Percentiles rank a stretch among this genome's conserved stretches.
Evolutionary conservation across 64 coral and sea anemone genomes (phyloP).

Genomic region (Montipora cactus): DNA sequence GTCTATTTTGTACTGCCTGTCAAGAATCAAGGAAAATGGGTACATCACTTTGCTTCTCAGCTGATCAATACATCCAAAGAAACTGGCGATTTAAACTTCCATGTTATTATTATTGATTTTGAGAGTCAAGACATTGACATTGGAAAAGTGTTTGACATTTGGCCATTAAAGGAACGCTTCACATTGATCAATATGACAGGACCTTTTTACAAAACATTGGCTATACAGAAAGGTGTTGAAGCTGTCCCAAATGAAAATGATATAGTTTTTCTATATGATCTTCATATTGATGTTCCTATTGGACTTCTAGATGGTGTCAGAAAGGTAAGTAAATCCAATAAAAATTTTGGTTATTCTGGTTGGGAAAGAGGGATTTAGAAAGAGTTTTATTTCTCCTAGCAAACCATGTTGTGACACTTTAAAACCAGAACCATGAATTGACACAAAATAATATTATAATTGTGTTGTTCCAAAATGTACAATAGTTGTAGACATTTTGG

Average conservation of each 20-base stretch:
- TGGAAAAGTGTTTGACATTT: constrained; percentile 2
- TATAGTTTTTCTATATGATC: constrained; percentile 56
- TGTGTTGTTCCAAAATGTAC: too few species aligned
- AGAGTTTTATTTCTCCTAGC: too few species aligned
- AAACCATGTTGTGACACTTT: too few species aligned
- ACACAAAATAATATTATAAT: too few species aligned
- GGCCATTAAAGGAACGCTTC: neutral
- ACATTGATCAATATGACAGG: constrained; percentile 36
- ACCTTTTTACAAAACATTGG: constrained; percentile 39
- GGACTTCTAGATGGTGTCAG: constrained; percentile 27
- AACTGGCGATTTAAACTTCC: constrained; percentile 27
- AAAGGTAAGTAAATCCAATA: neutral
- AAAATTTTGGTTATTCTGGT: too few species aligned
- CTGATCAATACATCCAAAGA: neutral
- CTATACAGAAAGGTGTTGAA: constrained; percentile 28
- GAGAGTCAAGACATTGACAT: constrained; percentile 51
- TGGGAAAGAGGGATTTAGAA: too few species aligned
- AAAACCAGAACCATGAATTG: too few species aligned
- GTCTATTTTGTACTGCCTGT: constrained; percentile 55
- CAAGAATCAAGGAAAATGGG: constrained; percentile 61
- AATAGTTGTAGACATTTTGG: too few species aligned
- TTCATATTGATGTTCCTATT: constrained; percentile 50
- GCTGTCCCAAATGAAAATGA: constrained; percentile 35
- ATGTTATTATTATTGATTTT: constrained; percentile 38
- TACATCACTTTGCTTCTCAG: constrained; percentile 49